phyloP scores from a whole-genome alignment of 2,113 vertebrate genomes.

The Athene noctua region DNA sequence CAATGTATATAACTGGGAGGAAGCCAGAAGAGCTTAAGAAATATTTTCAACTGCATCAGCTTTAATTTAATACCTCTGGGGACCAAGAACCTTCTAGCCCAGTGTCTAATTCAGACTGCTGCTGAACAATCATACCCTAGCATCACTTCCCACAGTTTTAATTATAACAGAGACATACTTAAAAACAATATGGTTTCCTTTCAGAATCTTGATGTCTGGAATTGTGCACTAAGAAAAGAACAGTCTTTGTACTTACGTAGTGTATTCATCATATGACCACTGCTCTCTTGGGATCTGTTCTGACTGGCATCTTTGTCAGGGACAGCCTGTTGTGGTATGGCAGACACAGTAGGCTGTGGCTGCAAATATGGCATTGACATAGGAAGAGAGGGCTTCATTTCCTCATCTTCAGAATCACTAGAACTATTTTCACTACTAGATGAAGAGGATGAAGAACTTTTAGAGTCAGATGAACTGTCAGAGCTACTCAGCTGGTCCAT shows the following conservation, averaged over 20 bases:
- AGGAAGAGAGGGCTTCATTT: constrained; percentile 47
- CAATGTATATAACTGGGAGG: neutral
- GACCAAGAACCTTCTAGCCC: constrained; percentile 18
- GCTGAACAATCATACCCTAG: constrained; percentile 42
- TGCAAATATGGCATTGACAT: constrained; percentile 52
- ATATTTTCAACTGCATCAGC: constrained; percentile 30
- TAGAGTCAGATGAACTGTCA: constrained; percentile 90
- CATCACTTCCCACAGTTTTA: constrained; percentile 56
- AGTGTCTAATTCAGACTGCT: constrained; percentile 33
- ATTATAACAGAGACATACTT: constrained; percentile 53
- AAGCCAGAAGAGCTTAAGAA: constrained; percentile 21
- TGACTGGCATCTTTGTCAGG: constrained; percentile 65
- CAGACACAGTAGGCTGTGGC: constrained; percentile 74
- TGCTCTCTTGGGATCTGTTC: constrained; percentile 75
- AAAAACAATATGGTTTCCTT: constrained; percentile 62
- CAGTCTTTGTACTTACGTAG: constrained; percentile 84
- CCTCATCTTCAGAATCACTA: constrained; percentile 87
- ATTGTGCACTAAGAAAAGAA: constrained; percentile 35
- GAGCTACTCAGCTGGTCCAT: constrained; percentile 96
- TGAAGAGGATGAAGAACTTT: constrained; percentile 91
- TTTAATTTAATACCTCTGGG: constrained; percentile 42
- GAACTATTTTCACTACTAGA: constrained; percentile 86
- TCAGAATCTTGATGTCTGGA: constrained; percentile 45
- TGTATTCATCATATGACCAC: constrained; percentile 88
- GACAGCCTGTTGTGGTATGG: constrained; percentile 72